Conservation (phyloP, 35 echinoderm and acorn worm species). For the Apostichopus japonicus region DNA sequence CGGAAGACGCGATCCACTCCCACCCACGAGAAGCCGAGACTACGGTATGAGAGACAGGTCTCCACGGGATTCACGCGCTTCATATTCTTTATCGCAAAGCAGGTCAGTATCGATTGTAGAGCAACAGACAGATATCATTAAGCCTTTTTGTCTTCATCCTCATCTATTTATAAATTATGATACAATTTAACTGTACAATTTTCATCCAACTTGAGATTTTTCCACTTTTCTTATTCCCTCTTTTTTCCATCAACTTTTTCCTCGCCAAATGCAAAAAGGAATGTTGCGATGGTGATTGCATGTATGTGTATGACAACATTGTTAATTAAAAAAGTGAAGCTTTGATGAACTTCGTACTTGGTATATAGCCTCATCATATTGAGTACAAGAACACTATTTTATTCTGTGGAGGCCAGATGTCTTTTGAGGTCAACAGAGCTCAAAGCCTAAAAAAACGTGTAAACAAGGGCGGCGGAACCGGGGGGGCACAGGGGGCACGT, state of each 20-base stretch:
- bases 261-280: background rate
- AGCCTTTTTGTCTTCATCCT: too few species aligned
- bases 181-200: too few species aligned
- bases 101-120: conserved; percentile 6
- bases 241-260: background rate
- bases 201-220: too few species aligned
- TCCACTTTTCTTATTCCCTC: too few species aligned
- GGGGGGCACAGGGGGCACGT: too few species aligned
- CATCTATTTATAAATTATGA: too few species aligned
- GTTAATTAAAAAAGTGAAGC: background rate
- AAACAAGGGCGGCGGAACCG: too few species aligned
- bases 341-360: background rate
- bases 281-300: background rate
- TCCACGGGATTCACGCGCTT: conserved; percentile 21
- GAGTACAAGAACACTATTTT: background rate
- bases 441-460: background rate
- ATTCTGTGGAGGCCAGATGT: background rate
- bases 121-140: too few species aligned
- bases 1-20: conserved; percentile 21
- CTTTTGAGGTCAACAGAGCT: background rate
- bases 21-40: conserved; percentile 26
- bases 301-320: background rate
- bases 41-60: conserved; percentile 17
- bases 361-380: background rate
- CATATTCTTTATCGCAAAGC: conserved; percentile 21